Evolutionary conservation across 2,113 vertebrate species (phyloP).

Genomic region (Triplophysa tibetana): DNA sequence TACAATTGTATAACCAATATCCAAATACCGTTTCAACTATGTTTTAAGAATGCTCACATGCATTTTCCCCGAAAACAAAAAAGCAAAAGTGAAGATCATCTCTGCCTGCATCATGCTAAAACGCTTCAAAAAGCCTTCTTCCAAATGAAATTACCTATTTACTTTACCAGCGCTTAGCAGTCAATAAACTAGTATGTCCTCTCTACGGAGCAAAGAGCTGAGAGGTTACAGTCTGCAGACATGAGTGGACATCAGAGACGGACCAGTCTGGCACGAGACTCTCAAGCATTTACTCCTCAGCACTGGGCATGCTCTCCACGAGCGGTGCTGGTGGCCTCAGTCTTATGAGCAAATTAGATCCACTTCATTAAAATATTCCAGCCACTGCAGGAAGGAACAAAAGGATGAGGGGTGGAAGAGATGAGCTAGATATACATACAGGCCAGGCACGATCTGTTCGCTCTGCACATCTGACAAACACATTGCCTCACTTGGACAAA

Average conservation of each 20-base stretch:
- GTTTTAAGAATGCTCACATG: too few relatives aligned
- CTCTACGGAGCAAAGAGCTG: constrained; percentile 63
- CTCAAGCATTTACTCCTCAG: constrained; percentile 64
- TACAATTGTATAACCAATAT: too few relatives aligned
- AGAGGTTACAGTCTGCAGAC: constrained; percentile 55
- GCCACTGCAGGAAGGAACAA: constrained; percentile 70
- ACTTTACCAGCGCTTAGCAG: constrained; percentile 77
- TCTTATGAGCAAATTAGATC: constrained; percentile 75
- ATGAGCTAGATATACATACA: constrained; percentile 45
- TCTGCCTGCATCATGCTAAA: constrained; percentile 67
- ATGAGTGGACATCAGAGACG: constrained; percentile 67
- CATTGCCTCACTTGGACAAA: constrained; percentile 64
- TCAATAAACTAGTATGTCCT: constrained; percentile 76
- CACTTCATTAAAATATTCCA: constrained; percentile 76
- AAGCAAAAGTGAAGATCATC: constrained; percentile 32
- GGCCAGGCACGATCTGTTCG: constrained; percentile 2
- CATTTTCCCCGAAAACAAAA: not conserved
- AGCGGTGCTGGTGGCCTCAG: constrained; percentile 68
- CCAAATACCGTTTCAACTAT: too few relatives aligned
- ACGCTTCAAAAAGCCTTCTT: constrained; percentile 76
- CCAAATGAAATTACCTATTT: constrained; percentile 79
- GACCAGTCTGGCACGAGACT: constrained; percentile 66
- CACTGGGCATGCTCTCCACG: constrained; percentile 64
- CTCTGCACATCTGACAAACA: constrained; percentile 44
- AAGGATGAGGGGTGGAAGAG: constrained; percentile 60